Conservation (phyloP, 2,113 vertebrate genomes). For the Aspiorhynchus laticeps region DNA sequence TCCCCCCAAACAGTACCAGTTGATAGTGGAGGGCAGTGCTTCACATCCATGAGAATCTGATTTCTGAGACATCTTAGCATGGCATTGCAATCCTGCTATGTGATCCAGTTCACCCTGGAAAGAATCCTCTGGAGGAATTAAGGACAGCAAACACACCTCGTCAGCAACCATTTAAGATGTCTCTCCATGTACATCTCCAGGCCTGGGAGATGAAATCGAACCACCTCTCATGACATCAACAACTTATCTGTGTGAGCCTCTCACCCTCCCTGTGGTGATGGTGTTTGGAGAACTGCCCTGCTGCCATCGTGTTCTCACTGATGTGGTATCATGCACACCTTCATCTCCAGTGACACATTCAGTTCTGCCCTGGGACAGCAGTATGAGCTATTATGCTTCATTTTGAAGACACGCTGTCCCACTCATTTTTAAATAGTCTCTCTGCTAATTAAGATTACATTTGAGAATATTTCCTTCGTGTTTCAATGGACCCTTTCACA, state of each 20-base stretch:
- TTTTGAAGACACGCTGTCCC: background rate
- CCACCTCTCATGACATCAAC: slow-evolving; percentile 53
- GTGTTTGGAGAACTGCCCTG: slow-evolving; percentile 3
- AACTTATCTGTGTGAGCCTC: slow-evolving; percentile 48
- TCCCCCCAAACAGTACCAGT: background rate
- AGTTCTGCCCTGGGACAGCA: slow-evolving; percentile 35
- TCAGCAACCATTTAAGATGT: slow-evolving; percentile 69
- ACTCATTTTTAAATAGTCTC: background rate
- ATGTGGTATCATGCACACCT: slow-evolving; percentile 35
- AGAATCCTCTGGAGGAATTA: slow-evolving; percentile 64
- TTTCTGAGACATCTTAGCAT: slow-evolving; percentile 41
- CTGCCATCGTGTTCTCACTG: slow-evolving; percentile 37
- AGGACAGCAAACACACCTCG: slow-evolving; percentile 65
- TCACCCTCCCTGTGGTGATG: slow-evolving; percentile 15
- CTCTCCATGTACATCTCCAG: slow-evolving; percentile 55
- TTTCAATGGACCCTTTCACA: background rate
- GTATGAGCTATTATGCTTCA: background rate
- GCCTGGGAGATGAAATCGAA: slow-evolving; percentile 52
- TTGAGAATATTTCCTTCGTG: background rate
- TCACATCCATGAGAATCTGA: slow-evolving; percentile 16
- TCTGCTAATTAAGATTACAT: background rate
- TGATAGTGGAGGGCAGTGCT: background rate
- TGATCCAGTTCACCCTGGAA: slow-evolving; percentile 63
- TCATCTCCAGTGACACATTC: slow-evolving; percentile 42
- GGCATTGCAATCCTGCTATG: slow-evolving; percentile 15